These are phyloP conservation scores for Anarrhichthys ocellatus DNA, from an alignment of 2,113 vertebrate species.

Conservation along the genomic window DNA sequence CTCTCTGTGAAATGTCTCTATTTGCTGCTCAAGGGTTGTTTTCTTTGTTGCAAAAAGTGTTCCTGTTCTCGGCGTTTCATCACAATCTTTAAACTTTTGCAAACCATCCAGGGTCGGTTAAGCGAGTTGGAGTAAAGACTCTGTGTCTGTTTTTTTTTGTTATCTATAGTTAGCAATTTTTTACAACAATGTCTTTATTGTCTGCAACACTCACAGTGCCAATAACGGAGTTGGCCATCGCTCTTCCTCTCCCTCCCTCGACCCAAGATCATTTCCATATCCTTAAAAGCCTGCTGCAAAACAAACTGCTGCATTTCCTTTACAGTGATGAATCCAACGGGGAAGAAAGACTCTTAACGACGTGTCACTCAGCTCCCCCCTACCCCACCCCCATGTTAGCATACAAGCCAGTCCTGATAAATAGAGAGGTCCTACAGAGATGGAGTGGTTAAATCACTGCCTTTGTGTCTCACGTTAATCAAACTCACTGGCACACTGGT, in stretches of 20 bases:
- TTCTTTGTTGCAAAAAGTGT: slow-evolving; percentile 16
- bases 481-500: slow-evolving; percentile 34
- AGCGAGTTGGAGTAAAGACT: slow-evolving; percentile 36
- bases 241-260: slow-evolving; percentile 31
- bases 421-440: slow-evolving; percentile 67
- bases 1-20: not conserved
- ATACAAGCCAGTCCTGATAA: slow-evolving; percentile 67
- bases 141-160: slow-evolving; percentile 1
- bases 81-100: slow-evolving; percentile 39
- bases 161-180: slow-evolving; percentile 40
- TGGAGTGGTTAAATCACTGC: slow-evolving; percentile 64
- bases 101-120: slow-evolving; percentile 1
- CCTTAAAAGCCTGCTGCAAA: slow-evolving; percentile 72
- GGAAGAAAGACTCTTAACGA: slow-evolving; percentile 63
- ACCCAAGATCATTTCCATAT: slow-evolving; percentile 68
- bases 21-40: slow-evolving; percentile 3
- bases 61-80: slow-evolving; percentile 40
- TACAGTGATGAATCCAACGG: slow-evolving; percentile 65
- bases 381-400: slow-evolving; percentile 53
- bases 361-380: slow-evolving; percentile 53
- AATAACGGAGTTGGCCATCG: slow-evolving; percentile 57
- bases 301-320: slow-evolving; percentile 64
- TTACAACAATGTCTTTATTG: slow-evolving; percentile 31
- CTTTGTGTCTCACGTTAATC: slow-evolving; percentile 71
- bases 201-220: slow-evolving; percentile 35